These are phyloP conservation scores for Brachyhypopomus gauderio DNA, from an alignment of 2,113 vertebrate genomes.

Conservation along the genomic window DNA sequence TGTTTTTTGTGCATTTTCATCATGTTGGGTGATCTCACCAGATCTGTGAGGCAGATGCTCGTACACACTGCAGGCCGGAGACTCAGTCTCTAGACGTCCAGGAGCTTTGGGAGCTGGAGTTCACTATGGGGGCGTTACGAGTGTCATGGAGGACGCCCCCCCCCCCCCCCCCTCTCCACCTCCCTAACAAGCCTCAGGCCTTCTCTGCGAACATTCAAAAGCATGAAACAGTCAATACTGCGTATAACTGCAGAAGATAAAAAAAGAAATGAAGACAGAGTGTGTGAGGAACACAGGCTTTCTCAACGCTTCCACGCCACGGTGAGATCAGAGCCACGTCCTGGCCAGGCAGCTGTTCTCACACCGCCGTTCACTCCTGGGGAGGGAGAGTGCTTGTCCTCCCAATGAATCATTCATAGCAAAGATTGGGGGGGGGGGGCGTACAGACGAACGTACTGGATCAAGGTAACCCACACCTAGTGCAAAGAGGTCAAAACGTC, in stretches of 20 bases:
- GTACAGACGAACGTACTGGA: slow-evolving; percentile 44
- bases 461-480: slow-evolving; percentile 50
- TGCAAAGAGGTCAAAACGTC: slow-evolving; percentile 48
- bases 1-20: slow-evolving; percentile 74
- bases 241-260: slow-evolving; percentile 71
- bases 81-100: slow-evolving; percentile 74
- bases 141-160: slow-evolving; percentile 79
- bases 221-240: slow-evolving; percentile 80
- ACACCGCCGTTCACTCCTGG: slow-evolving; percentile 65
- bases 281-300: slow-evolving; percentile 72
- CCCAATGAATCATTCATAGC: slow-evolving; percentile 76
- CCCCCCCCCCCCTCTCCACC: slow-evolving; percentile 69
- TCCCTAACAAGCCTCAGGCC: slow-evolving; percentile 75
- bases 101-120: slow-evolving; percentile 79
- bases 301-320: slow-evolving; percentile 80
- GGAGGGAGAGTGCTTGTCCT: slow-evolving; percentile 67
- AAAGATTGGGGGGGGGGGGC: slow-evolving; percentile 65
- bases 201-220: slow-evolving; percentile 77
- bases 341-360: slow-evolving; percentile 65
- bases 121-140: slow-evolving; percentile 81
- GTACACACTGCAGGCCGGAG: slow-evolving; percentile 73
- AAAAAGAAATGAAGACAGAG: slow-evolving; percentile 54
- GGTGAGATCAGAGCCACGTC: slow-evolving; percentile 76
- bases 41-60: slow-evolving; percentile 71
- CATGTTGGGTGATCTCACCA: slow-evolving; percentile 77